phyloP scores from a whole-genome alignment of 2,113 vertebrate species.

The Pollachius pollachius region DNA sequence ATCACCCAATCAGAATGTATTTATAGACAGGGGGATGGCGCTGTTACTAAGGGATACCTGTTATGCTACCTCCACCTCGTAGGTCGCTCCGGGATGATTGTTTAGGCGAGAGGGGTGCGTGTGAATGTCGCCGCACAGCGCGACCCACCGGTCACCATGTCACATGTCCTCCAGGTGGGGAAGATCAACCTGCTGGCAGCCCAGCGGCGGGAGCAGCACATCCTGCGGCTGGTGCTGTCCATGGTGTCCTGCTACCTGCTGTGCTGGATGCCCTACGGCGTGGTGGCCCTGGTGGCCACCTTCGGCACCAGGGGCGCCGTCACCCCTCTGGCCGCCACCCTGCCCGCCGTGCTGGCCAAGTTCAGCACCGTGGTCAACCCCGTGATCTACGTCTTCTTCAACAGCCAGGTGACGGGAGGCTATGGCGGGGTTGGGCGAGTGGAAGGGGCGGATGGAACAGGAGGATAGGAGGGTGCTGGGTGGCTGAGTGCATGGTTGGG shows the following conservation, averaged over 20 bases:
- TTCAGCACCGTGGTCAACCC: constrained; percentile 86
- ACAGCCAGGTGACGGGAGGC: constrained; percentile 75
- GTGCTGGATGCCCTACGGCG: constrained; percentile 83
- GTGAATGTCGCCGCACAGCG: too few species aligned
- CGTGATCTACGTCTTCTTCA: constrained; percentile 85
- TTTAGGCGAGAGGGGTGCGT: too few species aligned
- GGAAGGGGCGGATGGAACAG: background rate
- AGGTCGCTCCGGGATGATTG: background rate
- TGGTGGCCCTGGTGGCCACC: constrained; percentile 80
- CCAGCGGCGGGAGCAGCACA: constrained; percentile 76
- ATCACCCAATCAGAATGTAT: constrained; percentile 41
- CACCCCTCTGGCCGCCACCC: constrained; percentile 74
- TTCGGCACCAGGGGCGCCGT: constrained; percentile 78
- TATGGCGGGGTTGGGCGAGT: background rate
- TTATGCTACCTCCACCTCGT: background rate
- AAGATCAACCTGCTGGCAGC: constrained; percentile 77
- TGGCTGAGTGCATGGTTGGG: too few species aligned
- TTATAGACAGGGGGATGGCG: constrained; percentile 45
- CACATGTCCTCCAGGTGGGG: constrained; percentile 66
- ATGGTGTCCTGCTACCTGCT: constrained; percentile 78
- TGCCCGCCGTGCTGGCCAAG: constrained; percentile 83
- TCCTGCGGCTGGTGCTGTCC: constrained; percentile 81
- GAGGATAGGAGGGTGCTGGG: background rate
- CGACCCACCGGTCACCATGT: background rate
- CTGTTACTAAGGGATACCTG: too few species aligned